Evolutionary conservation across 2,888 invertebrate species (phyloP).

Genomic region (Liodrosophila aerea): DNA sequence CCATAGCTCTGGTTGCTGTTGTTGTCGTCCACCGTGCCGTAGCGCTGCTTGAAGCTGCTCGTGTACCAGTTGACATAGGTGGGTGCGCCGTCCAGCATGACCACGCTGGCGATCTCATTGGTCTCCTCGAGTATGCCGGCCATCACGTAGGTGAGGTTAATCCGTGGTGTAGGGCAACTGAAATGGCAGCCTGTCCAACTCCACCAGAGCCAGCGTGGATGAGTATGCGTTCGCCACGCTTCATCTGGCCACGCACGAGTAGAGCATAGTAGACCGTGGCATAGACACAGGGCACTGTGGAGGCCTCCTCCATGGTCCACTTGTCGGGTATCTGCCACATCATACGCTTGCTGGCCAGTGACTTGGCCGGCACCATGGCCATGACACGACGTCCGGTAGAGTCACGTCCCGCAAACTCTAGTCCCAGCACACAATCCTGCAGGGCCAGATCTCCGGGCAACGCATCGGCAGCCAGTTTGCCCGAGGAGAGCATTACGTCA

Average conservation of each 20-base stretch:
- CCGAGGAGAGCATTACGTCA: constrained; percentile 98
- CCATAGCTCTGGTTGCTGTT: constrained; percentile 88
- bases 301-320: constrained; percentile 95
- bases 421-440: constrained; percentile 95
- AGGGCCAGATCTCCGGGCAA: constrained; percentile 94
- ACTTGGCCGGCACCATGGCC: constrained; percentile 95
- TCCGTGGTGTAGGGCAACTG: constrained; percentile 94
- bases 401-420: constrained; percentile 95
- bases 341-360: constrained; percentile 93
- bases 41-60: constrained; percentile 84
- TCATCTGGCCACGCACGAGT: constrained; percentile 92
- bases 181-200: constrained; percentile 98
- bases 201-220: constrained; percentile 98
- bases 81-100: constrained; percentile 95
- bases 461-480: constrained; percentile 98
- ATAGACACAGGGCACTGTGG: constrained; percentile 97
- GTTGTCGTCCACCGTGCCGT: constrained; percentile 82
- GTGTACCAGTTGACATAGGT: constrained; percentile 91
- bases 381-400: constrained; percentile 90
- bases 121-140: constrained; percentile 90
- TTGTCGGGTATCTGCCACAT: constrained; percentile 93
- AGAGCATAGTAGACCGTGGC: constrained; percentile 96
- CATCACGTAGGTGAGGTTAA: constrained; percentile 97
- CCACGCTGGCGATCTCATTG: constrained; percentile 81
- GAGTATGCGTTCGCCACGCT: constrained; percentile 92